Percentiles rank a stretch among this genome's conserved stretches.
Evolutionary conservation across 1,140 invertebrate species (phyloP).

Genomic region (Cotesia chilonis): DNA sequence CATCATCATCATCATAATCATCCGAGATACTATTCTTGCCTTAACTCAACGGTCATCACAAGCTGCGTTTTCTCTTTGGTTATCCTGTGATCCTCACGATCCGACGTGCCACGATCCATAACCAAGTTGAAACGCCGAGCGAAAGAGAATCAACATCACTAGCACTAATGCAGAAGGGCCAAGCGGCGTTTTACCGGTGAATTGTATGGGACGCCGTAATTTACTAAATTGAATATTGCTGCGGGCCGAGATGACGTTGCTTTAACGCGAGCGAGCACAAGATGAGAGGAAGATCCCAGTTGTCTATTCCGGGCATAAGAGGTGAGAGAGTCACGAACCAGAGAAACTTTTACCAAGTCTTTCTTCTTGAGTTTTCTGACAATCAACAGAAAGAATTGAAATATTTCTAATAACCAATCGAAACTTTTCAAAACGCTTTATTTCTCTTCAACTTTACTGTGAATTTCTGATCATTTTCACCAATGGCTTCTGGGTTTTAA

Average conservation of each 20-base stretch:
- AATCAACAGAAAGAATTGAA: too few relatives aligned
- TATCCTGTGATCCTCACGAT: slow-evolving; percentile 19
- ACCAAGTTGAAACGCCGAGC: neutral
- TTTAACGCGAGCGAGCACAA: slow-evolving; percentile 14
- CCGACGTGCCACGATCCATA: slow-evolving; percentile 4
- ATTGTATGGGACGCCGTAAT: slow-evolving; percentile 46
- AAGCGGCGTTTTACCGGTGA: slow-evolving; percentile 27
- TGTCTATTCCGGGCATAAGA: neutral
- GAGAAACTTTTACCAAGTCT: slow-evolving; percentile 19
- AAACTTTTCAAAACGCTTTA: too few relatives aligned
- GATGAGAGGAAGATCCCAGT: slow-evolving; percentile 2
- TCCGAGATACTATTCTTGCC: neutral
- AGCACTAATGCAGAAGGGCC: neutral
- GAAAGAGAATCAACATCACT: neutral
- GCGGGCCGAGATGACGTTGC: slow-evolving; percentile 42
- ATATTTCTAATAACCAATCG: too few relatives aligned
- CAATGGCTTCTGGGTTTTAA: too few relatives aligned
- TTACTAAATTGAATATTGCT: slow-evolving; percentile 55
- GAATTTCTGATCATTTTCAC: too few relatives aligned
- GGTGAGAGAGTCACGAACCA: slow-evolving; percentile 23
- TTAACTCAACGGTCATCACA: slow-evolving; percentile 16
- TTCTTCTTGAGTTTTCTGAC: too few relatives aligned
- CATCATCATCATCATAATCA: too few relatives aligned
- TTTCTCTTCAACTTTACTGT: too few relatives aligned
- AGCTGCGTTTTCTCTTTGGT: neutral